A percentile compares a stretch with the other conserved stretches of the same genome.
Conservation (phyloP, 92 coral and sea anemone genomes). For the Blastomussa wellsi region DNA sequence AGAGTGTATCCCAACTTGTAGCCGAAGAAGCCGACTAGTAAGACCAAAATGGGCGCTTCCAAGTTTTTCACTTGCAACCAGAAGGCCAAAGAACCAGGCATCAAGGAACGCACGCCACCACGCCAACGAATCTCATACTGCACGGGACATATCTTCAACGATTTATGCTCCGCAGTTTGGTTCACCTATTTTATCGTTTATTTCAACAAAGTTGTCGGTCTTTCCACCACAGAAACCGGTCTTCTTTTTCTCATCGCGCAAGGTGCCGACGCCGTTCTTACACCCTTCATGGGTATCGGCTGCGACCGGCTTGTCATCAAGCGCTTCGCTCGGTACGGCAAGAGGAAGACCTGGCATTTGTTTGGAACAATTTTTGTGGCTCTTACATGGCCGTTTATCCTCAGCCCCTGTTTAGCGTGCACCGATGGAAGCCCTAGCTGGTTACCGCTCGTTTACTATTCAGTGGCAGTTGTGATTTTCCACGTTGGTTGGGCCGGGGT, state of each 20-base stretch:
- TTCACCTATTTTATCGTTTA: conserved; percentile 69
- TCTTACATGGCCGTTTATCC: conserved; percentile 72
- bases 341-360: conserved; percentile 71
- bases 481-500: conserved; percentile 80
- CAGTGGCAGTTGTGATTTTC: conserved; percentile 53
- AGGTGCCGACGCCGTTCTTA: conserved; percentile 68
- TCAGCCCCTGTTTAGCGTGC: conserved; percentile 74
- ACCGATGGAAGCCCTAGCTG: conserved; percentile 52
- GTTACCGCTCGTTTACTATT: conserved; percentile 59
- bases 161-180: conserved; percentile 78
- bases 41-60: neutral
- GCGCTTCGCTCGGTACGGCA: conserved; percentile 58
- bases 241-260: conserved; percentile 73
- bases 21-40: neutral
- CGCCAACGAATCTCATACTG: conserved; percentile 63
- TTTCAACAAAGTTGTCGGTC: conserved; percentile 82
- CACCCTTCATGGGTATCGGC: conserved; percentile 77
- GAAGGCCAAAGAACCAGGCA: neutral
- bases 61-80: neutral
- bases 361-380: conserved; percentile 69
- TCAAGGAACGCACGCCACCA: conserved; percentile 40
- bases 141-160: conserved; percentile 82
- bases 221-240: conserved; percentile 67
- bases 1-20: neutral
- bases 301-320: conserved; percentile 60